Base-by-base conservation (phyloP, 2,797 vertebrate species). In the Sebastes jordani region DNA sequence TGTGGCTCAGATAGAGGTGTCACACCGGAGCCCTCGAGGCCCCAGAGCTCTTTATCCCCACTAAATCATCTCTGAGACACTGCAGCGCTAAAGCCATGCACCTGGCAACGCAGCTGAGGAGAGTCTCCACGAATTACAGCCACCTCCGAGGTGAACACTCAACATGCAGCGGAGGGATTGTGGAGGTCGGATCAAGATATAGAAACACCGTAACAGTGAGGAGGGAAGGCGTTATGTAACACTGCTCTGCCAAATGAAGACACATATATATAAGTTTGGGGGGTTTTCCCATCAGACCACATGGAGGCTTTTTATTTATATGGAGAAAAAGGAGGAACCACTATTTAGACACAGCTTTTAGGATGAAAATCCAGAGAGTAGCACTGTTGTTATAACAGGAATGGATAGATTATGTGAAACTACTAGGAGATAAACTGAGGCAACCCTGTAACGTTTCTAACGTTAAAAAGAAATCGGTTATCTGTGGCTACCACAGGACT, bases 1-100 rank as follows among this genome's bases (percentile, higher is more conserved):
- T 58, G 59, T 60, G 18, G 59, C 66, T 79, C 81, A 86, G 80
- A 88, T 20, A 65, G 83, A 77, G 30, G 75, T n/a, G 36, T 76
- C 78, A 78, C 29, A 58, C 14, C 46, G 52, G 62, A 52, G 78
- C 2, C 83, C 60, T 58, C 71, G n/a, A 61, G 49, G 73, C 67
- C 65, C 29, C 56, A 7, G 23, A 64, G 67, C 56, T 88, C 83
- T 76, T 68, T 78, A 84, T 75, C 74, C 78, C 11, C 70, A 42
- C 61, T 82, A 85, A 79, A 82, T 70, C 76, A 84, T 52, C 85
- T 16, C 32, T 49, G 84, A 42, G 78, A 84, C 67, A 30, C 46
- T 52, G 69, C 30, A 8, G 61, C 20, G 63, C 56, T 23, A 68
- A 61, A 81, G 58, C 67, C 85, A 38, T 34, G 72, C 73, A 81